Evolutionary conservation across 2,797 vertebrate genomes (phyloP).

Genomic region (Periophthalmus magnuspinnatus): DNA sequence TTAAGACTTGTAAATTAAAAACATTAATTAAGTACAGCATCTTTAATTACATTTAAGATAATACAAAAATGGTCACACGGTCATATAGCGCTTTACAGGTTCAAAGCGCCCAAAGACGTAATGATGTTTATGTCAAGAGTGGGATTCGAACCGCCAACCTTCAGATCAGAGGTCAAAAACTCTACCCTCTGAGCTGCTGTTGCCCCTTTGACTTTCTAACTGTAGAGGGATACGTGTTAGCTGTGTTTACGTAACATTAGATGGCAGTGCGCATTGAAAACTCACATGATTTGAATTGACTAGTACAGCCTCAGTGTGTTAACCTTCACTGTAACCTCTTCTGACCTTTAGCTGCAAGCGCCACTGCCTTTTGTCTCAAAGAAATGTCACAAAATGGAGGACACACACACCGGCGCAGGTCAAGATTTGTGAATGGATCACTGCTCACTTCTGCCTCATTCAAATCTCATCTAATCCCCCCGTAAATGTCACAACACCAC

Average conservation of each 20-base stretch:
- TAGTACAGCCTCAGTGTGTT: background rate
- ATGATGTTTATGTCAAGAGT: too few relatives aligned
- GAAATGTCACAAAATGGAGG: conserved; percentile 39
- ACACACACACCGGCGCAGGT: conserved; percentile 22
- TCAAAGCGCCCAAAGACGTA: too few relatives aligned
- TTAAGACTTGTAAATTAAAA: too few relatives aligned
- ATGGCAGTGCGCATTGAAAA: background rate
- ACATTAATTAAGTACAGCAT: too few relatives aligned
- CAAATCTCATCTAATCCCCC: conserved; percentile 21
- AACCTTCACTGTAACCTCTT: background rate
- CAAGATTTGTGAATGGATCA: conserved; percentile 20
- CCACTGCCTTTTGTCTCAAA: conserved; percentile 13
- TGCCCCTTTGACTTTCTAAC: too few relatives aligned
- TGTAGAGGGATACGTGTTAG: too few relatives aligned
- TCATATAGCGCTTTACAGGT: too few relatives aligned
- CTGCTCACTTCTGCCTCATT: conserved; percentile 22
- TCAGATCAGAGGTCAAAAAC: too few relatives aligned
- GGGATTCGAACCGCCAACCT: too few relatives aligned
- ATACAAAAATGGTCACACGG: too few relatives aligned
- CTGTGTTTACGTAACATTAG: background rate
- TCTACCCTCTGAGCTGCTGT: too few relatives aligned
- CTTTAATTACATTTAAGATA: too few relatives aligned
- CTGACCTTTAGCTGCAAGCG: conserved; percentile 8
- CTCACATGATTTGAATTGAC: background rate
- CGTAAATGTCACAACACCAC: conserved; percentile 41